These are phyloP conservation scores for Eudemis profundana DNA, from an alignment of 2,888 invertebrate species.

Conservation along the genomic window DNA sequence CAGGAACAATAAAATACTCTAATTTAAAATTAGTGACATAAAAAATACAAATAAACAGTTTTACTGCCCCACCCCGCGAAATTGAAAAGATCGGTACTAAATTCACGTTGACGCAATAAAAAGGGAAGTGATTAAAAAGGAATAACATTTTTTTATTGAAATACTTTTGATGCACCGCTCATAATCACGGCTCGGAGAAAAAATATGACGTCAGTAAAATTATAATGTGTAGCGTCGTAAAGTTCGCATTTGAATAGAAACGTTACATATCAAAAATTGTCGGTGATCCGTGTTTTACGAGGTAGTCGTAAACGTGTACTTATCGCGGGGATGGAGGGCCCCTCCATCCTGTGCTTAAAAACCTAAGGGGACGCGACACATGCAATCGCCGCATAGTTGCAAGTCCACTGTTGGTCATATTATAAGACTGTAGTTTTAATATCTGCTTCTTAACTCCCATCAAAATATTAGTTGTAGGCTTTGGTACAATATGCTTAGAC, in stretches of 20 bases:
- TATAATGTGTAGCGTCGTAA: slow-evolving; percentile 81
- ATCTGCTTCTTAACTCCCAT: no score
- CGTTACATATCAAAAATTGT: slow-evolving; percentile 85
- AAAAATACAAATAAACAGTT: slow-evolving; percentile 56
- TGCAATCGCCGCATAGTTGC: slow-evolving; percentile 28
- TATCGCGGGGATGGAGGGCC: slow-evolving; percentile 75
- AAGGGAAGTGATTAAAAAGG: slow-evolving; percentile 82
- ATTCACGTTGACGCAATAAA: slow-evolving; percentile 57
- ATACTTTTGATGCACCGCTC: slow-evolving; percentile 77
- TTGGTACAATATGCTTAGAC: no score
- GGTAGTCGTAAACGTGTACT: slow-evolving; percentile 83
- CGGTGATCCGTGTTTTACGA: slow-evolving; percentile 85
- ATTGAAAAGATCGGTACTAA: slow-evolving; percentile 63
- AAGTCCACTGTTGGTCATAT: background rate
- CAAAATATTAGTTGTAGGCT: no score
- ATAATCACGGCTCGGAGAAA: slow-evolving; percentile 74
- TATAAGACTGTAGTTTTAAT: no score
- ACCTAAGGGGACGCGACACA: slow-evolving; percentile 63
- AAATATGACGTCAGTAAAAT: slow-evolving; percentile 83
- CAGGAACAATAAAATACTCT: slow-evolving; percentile 53
- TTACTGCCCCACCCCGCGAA: slow-evolving; percentile 65
- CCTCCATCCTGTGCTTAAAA: slow-evolving; percentile 74
- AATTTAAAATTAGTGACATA: slow-evolving; percentile 51
- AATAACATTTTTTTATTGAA: slow-evolving; percentile 74
- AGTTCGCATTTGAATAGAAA: slow-evolving; percentile 82